Evolutionary conservation across 2,888 invertebrate species (phyloP).

Genomic region (Pristionchus arcanus): DNA sequence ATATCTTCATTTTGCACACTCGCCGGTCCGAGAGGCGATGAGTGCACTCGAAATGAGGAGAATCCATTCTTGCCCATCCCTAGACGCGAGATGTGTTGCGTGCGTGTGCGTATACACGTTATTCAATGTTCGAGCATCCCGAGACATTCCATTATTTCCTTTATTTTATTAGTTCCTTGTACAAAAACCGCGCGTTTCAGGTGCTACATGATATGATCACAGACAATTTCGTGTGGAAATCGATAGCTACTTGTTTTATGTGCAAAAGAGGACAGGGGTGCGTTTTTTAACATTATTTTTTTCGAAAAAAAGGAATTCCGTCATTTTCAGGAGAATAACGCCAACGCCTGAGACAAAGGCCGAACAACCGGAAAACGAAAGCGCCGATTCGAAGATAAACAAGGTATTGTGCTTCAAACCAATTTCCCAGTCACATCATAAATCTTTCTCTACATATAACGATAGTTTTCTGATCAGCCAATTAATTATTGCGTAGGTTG

Average conservation of each 20-base stretch:
- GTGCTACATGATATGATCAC: slow-evolving; percentile 42
- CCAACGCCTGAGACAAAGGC: slow-evolving; percentile 10
- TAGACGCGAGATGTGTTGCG: too few relatives aligned
- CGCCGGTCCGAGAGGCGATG: too few relatives aligned
- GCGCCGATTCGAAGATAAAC: slow-evolving; percentile 17
- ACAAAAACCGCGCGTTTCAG: not conserved
- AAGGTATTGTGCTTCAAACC: not conserved
- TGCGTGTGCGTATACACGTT: too few relatives aligned
- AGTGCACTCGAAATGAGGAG: too few relatives aligned
- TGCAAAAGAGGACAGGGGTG: slow-evolving; percentile 19
- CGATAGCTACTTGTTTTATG: not conserved
- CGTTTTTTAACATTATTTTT: not conserved
- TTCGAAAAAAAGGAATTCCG: not conserved
- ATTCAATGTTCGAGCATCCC: too few relatives aligned
- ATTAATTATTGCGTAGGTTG: too few relatives aligned
- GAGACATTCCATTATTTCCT: too few relatives aligned
- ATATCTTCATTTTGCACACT: too few relatives aligned
- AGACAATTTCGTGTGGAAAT: slow-evolving; percentile 44
- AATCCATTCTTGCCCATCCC: too few relatives aligned
- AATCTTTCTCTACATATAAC: not conserved
- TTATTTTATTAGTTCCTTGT: too few relatives aligned
- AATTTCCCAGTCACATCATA: too few relatives aligned
- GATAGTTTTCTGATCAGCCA: too few relatives aligned
- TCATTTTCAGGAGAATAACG: slow-evolving; percentile 4
- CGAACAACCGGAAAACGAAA: not conserved